Percentiles rank a stretch among this genome's conserved stretches.
phyloP scores from a whole-genome alignment of 2,113 vertebrate genomes.

The Gasterosteus nipponicus region DNA sequence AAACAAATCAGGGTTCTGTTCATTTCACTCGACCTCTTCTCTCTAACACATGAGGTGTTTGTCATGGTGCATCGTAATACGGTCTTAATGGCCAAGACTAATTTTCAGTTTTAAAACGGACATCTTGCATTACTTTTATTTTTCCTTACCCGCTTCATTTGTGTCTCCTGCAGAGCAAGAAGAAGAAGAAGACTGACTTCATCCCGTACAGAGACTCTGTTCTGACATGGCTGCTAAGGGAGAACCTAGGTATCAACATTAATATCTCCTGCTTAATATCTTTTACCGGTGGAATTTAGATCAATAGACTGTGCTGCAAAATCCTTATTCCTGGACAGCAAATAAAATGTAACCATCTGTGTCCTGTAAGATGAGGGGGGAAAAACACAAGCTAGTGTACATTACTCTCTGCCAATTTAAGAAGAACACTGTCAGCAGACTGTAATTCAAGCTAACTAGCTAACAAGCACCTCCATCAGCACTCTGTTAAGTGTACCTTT shows the following conservation, averaged over 20 bases:
- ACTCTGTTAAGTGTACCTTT: constrained; percentile 8
- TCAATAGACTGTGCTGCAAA: constrained; percentile 12
- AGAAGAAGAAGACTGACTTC: constrained; percentile 99
- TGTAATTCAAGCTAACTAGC: constrained; percentile 57
- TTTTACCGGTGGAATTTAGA: not conserved
- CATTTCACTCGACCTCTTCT: constrained; percentile 20
- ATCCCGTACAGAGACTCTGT: constrained; percentile 99
- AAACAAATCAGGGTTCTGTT: constrained; percentile 4
- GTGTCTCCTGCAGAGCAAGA: constrained; percentile 90
- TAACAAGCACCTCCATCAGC: constrained; percentile 24
- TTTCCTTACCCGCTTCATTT: not conserved
- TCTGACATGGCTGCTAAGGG: constrained; percentile 97
- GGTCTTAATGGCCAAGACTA: constrained; percentile 6
- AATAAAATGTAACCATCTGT: constrained; percentile 19
- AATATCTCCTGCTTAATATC: constrained; percentile 9
- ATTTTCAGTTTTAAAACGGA: constrained; percentile 6
- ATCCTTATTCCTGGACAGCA: not conserved
- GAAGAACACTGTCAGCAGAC: constrained; percentile 58
- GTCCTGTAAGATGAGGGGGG: constrained; percentile 1
- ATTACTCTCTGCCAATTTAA: constrained; percentile 54
- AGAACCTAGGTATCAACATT: constrained; percentile 91
- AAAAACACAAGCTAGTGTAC: constrained; percentile 24
- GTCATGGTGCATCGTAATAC: constrained; percentile 11
- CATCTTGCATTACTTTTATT: not conserved
- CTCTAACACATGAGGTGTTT: constrained; percentile 5